Percentiles rank a stretch among this genome's conserved stretches.
Evolutionary conservation across 2,797 vertebrate genomes (phyloP).

Genomic region (Hydrolagus colliei): DNA sequence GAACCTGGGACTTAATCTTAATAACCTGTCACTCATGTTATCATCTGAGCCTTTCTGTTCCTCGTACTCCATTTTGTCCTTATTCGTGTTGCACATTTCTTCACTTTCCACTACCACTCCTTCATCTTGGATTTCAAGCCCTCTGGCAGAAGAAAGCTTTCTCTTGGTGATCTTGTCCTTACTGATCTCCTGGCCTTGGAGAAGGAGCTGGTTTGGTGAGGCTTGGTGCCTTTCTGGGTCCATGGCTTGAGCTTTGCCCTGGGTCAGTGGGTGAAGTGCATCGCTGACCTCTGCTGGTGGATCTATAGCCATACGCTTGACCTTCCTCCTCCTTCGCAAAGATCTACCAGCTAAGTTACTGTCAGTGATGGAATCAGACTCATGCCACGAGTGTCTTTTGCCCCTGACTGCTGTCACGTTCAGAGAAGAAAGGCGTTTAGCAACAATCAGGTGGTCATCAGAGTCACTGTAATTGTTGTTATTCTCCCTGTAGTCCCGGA

Average conservation of each 20-base stretch:
- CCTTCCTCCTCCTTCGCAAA: constrained; percentile 79
- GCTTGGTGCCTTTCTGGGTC: constrained; percentile 46
- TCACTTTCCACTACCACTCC: constrained; percentile 88
- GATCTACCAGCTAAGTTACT: constrained; percentile 66
- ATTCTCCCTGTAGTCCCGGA: constrained; percentile 77
- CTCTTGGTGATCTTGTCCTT: constrained; percentile 86
- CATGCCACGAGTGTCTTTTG: constrained; percentile 83
- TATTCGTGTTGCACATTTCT: constrained; percentile 63
- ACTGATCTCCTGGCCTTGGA: constrained; percentile 56
- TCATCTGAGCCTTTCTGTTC: constrained; percentile 93
- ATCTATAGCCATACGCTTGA: constrained; percentile 94
- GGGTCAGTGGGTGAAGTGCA: constrained; percentile 63
- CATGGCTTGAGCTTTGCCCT: constrained; percentile 61
- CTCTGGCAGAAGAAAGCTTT: constrained; percentile 64
- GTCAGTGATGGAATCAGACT: constrained; percentile 48
- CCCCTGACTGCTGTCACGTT: constrained; percentile 65
- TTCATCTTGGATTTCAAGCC: constrained; percentile 75
- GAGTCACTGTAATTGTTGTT: constrained; percentile 83
- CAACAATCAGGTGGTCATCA: constrained; percentile 80
- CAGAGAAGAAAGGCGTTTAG: constrained; percentile 76
- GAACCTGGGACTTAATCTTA: constrained; percentile 38
- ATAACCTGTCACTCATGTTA: constrained; percentile 98
- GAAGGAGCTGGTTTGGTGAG: constrained; percentile 35
- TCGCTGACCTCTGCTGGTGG: constrained; percentile 67
- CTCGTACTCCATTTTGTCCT: constrained; percentile 93